phyloP scores from a whole-genome alignment of 1,140 invertebrate species.

The Rhagoletis pomonella region DNA sequence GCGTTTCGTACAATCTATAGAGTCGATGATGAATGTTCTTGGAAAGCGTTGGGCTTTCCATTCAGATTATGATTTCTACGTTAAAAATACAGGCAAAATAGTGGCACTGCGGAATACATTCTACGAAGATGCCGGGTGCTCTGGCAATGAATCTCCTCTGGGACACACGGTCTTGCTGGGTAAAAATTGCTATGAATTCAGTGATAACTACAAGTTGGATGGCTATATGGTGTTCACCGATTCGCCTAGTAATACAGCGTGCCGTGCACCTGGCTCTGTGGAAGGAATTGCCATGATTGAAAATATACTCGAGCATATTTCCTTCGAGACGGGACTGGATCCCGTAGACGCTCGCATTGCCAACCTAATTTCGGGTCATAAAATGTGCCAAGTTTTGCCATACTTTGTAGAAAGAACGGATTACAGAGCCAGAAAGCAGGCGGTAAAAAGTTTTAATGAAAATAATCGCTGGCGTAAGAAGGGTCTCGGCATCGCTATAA shows the following conservation, averaged over 20 bases:
- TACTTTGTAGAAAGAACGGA: constrained; percentile 71
- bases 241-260: constrained; percentile 79
- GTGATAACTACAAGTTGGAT: constrained; percentile 75
- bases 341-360: constrained; percentile 80
- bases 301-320: constrained; percentile 88
- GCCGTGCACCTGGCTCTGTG: constrained; percentile 79
- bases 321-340: constrained; percentile 80
- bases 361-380: constrained; percentile 77
- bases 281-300: constrained; percentile 84
- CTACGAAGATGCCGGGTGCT: constrained; percentile 80
- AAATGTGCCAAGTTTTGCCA: constrained; percentile 71
- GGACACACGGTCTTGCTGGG: constrained; percentile 73
- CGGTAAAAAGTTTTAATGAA: constrained; percentile 77
- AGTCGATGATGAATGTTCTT: constrained; percentile 80
- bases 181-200: constrained; percentile 78
- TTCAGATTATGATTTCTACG: constrained; percentile 77
- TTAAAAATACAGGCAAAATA: constrained; percentile 81
- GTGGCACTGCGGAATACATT: constrained; percentile 79
- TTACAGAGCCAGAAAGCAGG: constrained; percentile 75
- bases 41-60: constrained; percentile 79
- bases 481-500: constrained; percentile 77
- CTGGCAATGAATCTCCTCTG: constrained; percentile 77
- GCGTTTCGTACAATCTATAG: constrained; percentile 79
- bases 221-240: constrained; percentile 79
- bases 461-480: constrained; percentile 82